These are phyloP conservation scores for Alectoris magna DNA, from an alignment of 2,797 vertebrate species.

Conservation along the genomic window DNA sequence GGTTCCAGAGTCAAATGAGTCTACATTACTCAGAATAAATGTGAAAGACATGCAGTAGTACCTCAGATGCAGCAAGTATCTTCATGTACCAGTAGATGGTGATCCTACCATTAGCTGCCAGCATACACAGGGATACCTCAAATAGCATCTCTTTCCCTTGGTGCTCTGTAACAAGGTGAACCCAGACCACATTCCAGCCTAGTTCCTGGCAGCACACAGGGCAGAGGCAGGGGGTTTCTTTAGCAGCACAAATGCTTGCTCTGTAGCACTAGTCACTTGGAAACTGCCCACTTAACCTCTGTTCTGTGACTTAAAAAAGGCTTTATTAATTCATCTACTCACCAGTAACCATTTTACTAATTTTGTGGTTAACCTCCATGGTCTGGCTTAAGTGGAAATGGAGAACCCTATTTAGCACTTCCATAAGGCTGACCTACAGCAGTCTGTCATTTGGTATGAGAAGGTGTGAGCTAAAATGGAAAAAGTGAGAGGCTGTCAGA, in stretches of 20 bases:
- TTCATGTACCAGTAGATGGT: background rate
- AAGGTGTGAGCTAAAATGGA: background rate
- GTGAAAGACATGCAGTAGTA: background rate
- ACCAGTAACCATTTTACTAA: background rate
- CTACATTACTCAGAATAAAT: background rate
- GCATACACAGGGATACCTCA: background rate
- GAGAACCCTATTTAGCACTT: background rate
- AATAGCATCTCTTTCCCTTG: background rate
- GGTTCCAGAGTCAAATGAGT: background rate
- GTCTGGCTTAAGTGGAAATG: background rate
- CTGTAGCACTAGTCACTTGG: background rate
- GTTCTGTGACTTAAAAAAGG: background rate
- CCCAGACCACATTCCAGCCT: rapidly evolving
- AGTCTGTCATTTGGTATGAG: background rate
- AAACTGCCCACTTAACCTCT: background rate
- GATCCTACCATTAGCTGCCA: background rate
- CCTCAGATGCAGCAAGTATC: background rate
- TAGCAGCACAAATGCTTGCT: background rate
- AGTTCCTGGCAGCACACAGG: rapidly evolving
- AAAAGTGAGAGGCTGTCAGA: background rate
- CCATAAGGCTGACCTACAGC: background rate
- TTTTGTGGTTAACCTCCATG: background rate
- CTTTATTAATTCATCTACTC: background rate
- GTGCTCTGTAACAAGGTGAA: background rate
- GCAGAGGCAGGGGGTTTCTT: background rate